A percentile compares a stretch with the other conserved stretches of the same genome.
Evolutionary conservation across 2,113 vertebrate species (phyloP).

Genomic region (Dromiciops gliroides): DNA sequence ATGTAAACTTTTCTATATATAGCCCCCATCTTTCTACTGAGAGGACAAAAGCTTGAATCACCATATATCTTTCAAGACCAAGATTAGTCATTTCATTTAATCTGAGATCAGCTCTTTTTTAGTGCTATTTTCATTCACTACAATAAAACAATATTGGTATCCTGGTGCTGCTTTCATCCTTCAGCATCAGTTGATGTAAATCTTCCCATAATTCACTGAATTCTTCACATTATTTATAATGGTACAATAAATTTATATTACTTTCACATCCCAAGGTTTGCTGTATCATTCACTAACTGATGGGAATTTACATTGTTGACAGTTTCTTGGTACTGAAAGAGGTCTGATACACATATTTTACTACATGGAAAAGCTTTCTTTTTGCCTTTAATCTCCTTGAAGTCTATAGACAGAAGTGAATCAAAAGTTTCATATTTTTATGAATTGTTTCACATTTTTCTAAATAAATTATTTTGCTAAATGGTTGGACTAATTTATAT

Average conservation of each 20-base stretch:
- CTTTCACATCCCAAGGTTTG: not conserved
- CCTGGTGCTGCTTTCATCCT: not conserved
- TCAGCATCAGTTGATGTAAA: not conserved
- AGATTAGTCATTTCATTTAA: not conserved
- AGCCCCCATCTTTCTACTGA: not conserved
- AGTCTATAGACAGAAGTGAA: not conserved
- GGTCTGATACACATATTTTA: not conserved
- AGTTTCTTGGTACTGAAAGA: not conserved
- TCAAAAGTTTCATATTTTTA: not conserved
- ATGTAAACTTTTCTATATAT: not conserved
- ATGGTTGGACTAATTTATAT: not conserved
- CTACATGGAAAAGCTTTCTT: not conserved
- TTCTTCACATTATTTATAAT: not conserved
- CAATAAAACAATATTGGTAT: not conserved
- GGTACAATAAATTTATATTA: not conserved
- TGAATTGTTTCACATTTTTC: not conserved
- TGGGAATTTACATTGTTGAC: not conserved
- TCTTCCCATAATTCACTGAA: not conserved
- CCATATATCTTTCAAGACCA: not conserved
- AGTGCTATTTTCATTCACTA: not conserved
- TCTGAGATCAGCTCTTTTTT: not conserved
- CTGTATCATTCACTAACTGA: not conserved
- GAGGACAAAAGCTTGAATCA: not conserved
- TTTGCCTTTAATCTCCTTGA: conserved; percentile 2
- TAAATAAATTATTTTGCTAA: not conserved